Conservation (phyloP, 2,888 invertebrate species). For the Cantharis rufa region DNA sequence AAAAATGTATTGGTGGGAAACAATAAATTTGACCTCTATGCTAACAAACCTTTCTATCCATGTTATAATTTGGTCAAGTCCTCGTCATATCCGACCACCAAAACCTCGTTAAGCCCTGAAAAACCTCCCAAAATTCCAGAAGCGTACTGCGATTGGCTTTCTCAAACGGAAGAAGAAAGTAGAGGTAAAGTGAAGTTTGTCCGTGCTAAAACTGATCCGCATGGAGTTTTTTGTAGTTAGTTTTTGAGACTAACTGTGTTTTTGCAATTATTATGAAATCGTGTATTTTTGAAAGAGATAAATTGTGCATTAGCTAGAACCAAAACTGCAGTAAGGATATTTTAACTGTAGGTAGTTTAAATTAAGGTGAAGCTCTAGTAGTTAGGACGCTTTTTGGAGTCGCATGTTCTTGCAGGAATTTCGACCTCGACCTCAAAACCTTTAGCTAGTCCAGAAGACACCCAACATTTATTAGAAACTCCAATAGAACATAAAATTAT, state of each 20-base stretch:
- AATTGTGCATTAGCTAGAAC: slow-evolving; percentile 29
- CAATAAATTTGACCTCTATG: slow-evolving; percentile 44
- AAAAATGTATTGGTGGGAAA: slow-evolving; percentile 1
- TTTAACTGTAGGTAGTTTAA: slow-evolving; percentile 36
- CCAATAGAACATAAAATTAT: slow-evolving; percentile 32
- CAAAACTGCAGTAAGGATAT: slow-evolving; percentile 53
- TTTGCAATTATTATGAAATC: slow-evolving; percentile 14
- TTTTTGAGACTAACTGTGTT: slow-evolving; percentile 40
- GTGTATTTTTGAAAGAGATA: slow-evolving; percentile 1
- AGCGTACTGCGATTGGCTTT: slow-evolving; percentile 56
- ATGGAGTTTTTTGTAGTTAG: slow-evolving; percentile 51
- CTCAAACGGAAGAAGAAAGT: slow-evolving; percentile 43
- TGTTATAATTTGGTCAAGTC: slow-evolving; percentile 38
- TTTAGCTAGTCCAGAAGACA: slow-evolving; percentile 50
- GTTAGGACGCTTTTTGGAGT: slow-evolving; percentile 55
- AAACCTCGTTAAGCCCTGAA: slow-evolving; percentile 32
- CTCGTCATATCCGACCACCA: slow-evolving; percentile 35
- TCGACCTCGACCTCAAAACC: slow-evolving; percentile 51
- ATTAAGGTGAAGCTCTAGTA: slow-evolving; percentile 45
- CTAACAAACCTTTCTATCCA: slow-evolving; percentile 52
- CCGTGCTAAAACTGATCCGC: slow-evolving; percentile 48
- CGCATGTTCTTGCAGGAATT: slow-evolving; percentile 57
- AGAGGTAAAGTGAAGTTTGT: slow-evolving; percentile 49
- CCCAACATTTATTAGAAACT: slow-evolving; percentile 39
- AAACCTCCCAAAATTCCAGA: slow-evolving; percentile 43